phyloP scores from a whole-genome alignment of 2,888 invertebrate genomes.

The Protophormia terraenovae region DNA sequence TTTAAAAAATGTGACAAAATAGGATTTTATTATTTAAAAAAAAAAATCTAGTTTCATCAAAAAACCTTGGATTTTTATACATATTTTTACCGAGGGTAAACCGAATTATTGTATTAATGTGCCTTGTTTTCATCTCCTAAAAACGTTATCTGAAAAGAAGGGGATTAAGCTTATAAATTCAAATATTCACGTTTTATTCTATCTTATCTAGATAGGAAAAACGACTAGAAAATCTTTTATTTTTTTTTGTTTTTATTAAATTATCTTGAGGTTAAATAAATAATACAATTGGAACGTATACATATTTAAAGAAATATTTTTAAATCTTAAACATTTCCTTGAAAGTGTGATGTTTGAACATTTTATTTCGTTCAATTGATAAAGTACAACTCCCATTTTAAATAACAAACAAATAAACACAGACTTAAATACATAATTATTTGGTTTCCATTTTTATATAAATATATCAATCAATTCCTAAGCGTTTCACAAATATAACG shows the following conservation, averaged over 20 bases:
- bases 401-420: slow-evolving; percentile 24
- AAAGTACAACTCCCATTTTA: slow-evolving; percentile 9
- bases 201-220: too few species aligned
- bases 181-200: too few species aligned
- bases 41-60: too few species aligned
- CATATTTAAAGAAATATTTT: background rate
- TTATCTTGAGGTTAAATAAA: background rate
- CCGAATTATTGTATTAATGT: too few species aligned
- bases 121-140: too few species aligned
- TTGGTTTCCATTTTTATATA: slow-evolving; percentile 46
- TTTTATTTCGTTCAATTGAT: slow-evolving; percentile 1
- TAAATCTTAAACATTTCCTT: background rate
- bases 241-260: background rate
- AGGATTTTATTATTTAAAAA: too few species aligned
- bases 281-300: background rate
- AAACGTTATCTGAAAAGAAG: too few species aligned
- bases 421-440: slow-evolving; percentile 35
- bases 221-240: too few species aligned
- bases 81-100: too few species aligned
- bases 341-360: slow-evolving; percentile 15
- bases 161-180: too few species aligned
- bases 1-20: too few species aligned
- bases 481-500: background rate
- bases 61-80: too few species aligned
- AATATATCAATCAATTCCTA: slow-evolving; percentile 26